Conservation (phyloP, 1,140 invertebrate genomes). For the Sitobion miscanthi region DNA sequence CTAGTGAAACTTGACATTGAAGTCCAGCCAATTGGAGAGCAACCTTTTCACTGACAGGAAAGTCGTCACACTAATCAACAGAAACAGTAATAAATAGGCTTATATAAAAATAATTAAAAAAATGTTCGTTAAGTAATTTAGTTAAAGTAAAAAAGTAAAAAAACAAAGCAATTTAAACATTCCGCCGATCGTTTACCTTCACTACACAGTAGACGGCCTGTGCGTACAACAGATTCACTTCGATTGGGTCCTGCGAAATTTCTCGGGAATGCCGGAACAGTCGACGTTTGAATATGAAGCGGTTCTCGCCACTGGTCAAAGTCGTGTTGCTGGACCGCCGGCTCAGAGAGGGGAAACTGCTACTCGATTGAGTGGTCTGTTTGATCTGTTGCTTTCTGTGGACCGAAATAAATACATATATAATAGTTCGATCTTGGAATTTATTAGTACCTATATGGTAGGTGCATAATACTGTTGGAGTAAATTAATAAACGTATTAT, state of each 20-base stretch:
- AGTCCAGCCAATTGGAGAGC: slow-evolving; percentile 90
- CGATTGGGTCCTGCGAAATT: slow-evolving; percentile 94
- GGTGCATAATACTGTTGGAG: background rate
- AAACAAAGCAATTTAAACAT: background rate
- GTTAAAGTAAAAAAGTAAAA: too few species aligned
- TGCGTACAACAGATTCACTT: slow-evolving; percentile 92
- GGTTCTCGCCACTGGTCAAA: slow-evolving; percentile 84
- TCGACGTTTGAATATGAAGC: slow-evolving; percentile 90
- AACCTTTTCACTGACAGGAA: slow-evolving; percentile 92
- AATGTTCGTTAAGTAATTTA: background rate
- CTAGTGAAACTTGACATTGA: slow-evolving; percentile 90
- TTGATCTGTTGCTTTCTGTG: slow-evolving; percentile 67
- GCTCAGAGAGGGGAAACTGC: slow-evolving; percentile 65
- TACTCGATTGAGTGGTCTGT: slow-evolving; percentile 66
- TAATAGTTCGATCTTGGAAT: background rate
- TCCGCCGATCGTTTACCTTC: slow-evolving; percentile 70
- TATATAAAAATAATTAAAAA: background rate
- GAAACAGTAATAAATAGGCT: background rate
- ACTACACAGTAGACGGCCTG: slow-evolving; percentile 94
- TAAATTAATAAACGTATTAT: background rate
- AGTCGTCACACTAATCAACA: slow-evolving; percentile 83
- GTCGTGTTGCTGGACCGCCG: slow-evolving; percentile 67
- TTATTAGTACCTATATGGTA: background rate
- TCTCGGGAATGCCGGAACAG: slow-evolving; percentile 87
- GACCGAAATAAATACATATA: background rate